Base-by-base conservation (phyloP, 2,888 invertebrate species). In the Phengaris arion region DNA sequence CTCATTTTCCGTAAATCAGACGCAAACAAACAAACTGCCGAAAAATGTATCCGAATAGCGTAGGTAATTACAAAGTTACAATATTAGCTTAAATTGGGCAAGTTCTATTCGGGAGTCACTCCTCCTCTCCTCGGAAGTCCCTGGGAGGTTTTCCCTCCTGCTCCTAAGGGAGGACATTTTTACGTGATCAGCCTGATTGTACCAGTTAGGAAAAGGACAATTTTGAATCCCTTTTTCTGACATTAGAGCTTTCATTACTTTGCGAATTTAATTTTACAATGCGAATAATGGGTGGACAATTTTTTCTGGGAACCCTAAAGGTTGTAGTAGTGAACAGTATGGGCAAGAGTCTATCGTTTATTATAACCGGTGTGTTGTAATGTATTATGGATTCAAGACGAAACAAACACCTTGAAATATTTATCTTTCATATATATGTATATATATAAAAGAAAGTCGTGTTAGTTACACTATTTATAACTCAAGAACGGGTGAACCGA, bases 101-200 rank as follows among this genome's bases (percentile, higher is more conserved):
- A 74, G 68, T 74, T 68, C 52, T 57, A 57, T 57, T 57, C 15
- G 74, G 22, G 59, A 6, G 22, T 59, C 6, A 22, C 22, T 48
- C 48, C 48, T 48, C 48, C 48, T 0, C 48, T 48, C 10, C 52
- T 9, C 9, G 52, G 12, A 10, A 52, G 52, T 35, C 35, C 35
- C 35, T 35, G 35, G 35, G 35, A 35, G 35, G 35, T 35, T 3
- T 15, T 46, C 69, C 69, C 68, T 10, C 68, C 68, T 45, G n/a
- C 8, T 68, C 68, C 69, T 22, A 46, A 48, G 69, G 54, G 69
- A 54, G 69, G 48, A 70, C 68, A 55, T 69, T 22, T 75, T 69
- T 69, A 75, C 75, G 75, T 75, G 75, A 75, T 75, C 75, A 45
- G 69, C 55, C 75, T 70, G 75, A 75, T 75, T 75, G 75, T 70